Conservation (phyloP, 2,113 vertebrate genomes). For the Leptodactylus fuscus region DNA sequence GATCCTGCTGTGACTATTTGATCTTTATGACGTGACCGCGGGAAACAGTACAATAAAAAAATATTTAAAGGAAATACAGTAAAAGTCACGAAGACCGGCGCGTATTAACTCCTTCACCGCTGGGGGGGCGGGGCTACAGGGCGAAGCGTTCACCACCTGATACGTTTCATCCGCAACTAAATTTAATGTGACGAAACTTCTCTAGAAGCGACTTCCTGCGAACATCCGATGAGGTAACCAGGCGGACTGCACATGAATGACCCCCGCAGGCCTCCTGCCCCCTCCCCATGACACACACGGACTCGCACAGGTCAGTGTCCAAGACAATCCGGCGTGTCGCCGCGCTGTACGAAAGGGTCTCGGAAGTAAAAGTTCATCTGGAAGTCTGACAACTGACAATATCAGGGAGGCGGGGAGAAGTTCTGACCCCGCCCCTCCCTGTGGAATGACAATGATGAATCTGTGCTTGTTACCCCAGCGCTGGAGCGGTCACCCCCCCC, state of each 20-base stretch:
- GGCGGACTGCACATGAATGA: too few relatives aligned
- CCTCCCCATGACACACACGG: too few relatives aligned
- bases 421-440: background rate
- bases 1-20: too few relatives aligned
- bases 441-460: slow-evolving; percentile 50
- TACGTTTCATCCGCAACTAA: background rate
- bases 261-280: too few relatives aligned
- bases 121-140: too few relatives aligned
- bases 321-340: too few relatives aligned
- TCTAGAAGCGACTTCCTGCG: background rate
- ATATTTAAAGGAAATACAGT: background rate
- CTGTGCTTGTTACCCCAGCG: slow-evolving; percentile 39
- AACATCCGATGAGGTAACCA: background rate
- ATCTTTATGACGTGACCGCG: too few relatives aligned
- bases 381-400: too few relatives aligned
- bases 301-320: too few relatives aligned
- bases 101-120: slow-evolving; percentile 1
- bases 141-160: background rate
- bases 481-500: slow-evolving; percentile 38
- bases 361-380: slow-evolving; percentile 15
- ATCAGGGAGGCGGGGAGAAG: too few relatives aligned
- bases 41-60: too few relatives aligned
- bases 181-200: background rate
- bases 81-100: background rate
- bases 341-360: background rate